phyloP scores from a whole-genome alignment of 2,888 invertebrate genomes.

The Pammene aurita region DNA sequence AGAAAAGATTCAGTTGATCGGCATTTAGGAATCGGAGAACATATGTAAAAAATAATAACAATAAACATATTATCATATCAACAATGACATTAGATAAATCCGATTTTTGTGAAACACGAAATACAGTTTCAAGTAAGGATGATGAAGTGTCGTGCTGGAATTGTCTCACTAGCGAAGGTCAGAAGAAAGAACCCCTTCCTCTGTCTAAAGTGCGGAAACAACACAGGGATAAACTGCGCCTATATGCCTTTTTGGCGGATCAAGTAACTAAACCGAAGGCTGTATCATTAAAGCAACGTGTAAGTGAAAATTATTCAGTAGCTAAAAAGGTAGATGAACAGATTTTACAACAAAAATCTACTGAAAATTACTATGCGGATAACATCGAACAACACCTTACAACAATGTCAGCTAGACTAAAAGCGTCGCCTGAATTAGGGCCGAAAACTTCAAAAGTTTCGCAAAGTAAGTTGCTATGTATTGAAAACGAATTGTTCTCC shows the following conservation, averaged over 20 bases:
- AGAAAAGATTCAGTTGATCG: slow-evolving; percentile 32
- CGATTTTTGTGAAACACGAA: slow-evolving; percentile 45
- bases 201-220: slow-evolving; percentile 62
- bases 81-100: slow-evolving; percentile 30
- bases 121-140: slow-evolving; percentile 45
- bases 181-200: slow-evolving; percentile 55
- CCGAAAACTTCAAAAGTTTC: slow-evolving; percentile 17
- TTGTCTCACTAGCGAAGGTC: slow-evolving; percentile 62
- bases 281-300: slow-evolving; percentile 69
- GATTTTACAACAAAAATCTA: slow-evolving; percentile 50
- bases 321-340: slow-evolving; percentile 67
- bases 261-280: slow-evolving; percentile 68
- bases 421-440: slow-evolving; percentile 37
- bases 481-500: slow-evolving; percentile 17
- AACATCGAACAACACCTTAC: slow-evolving; percentile 40
- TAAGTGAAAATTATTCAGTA: slow-evolving; percentile 64
- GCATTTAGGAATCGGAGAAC: slow-evolving; percentile 12
- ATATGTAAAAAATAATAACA: not conserved
- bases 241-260: slow-evolving; percentile 68
- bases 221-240: slow-evolving; percentile 64
- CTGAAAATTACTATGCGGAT: slow-evolving; percentile 15
- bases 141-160: slow-evolving; percentile 70
- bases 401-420: slow-evolving; percentile 30
- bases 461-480: slow-evolving; percentile 11
- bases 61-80: not conserved